Evolutionary conservation across 2,113 vertebrate genomes (phyloP), one percentile per base, ranked within the genome.

Genomic region (Anas platyrhynchos): DNA sequence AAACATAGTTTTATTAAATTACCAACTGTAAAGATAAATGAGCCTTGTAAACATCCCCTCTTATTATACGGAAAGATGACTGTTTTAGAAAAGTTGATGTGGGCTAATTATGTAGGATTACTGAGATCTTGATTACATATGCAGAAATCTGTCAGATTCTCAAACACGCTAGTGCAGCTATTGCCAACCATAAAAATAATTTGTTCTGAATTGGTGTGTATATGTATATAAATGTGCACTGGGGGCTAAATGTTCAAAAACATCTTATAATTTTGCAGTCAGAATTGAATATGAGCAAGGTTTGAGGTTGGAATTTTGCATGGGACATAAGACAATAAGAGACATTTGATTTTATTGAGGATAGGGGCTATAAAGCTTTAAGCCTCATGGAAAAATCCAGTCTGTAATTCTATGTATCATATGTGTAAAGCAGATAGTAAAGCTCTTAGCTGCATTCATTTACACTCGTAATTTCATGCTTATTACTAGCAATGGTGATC

Each of bases 1-100:
- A 93, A 97, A 94, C 36, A 87, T 36, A 69, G 55, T 76, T 95
- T 97, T 97, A 91, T 97, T 93, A 89, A 97, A 97, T 97, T 97
- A 97, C 90, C 15, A 14, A 85, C 74, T 96, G 82, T 94, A 92
- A 91, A 96, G 95, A 83, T 91, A 97, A 91, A 93, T 94, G 91
- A 96, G 90, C 85, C 94, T 97, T 78, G 94, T 96, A 97, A 98
- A 97, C 81, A 55, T 97, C 96, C 86, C 88, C 84, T 96, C 96
- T 95, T 97, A 94, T 96, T 97, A 94, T 86, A 94, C 16, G 0
- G 91, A 95, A 94, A 96, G 88, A 96, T 88, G 76, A 62, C 90
- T 97, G 94, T 98, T 97, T 97, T 93, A 79, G 82, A 85, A 90
- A 97, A 97, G 93, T 94, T 96, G 95, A 96, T 95, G 93, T 96